Evolutionary conservation across 2,797 vertebrate species (phyloP).

Genomic region (Cossypha heuglini): DNA sequence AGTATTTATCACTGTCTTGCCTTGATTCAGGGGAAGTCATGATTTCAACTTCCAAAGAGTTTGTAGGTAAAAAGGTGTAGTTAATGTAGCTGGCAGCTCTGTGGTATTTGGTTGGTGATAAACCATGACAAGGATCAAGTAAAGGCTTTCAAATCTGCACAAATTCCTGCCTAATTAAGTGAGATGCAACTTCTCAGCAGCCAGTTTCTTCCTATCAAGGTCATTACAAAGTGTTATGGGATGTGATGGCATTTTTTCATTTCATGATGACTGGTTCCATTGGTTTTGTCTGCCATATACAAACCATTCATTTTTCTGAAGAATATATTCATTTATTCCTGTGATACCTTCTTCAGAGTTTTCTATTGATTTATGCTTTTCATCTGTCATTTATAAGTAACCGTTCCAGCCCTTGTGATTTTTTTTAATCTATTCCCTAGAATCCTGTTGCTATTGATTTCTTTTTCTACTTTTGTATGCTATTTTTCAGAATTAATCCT

Average conservation of each 20-base stretch:
- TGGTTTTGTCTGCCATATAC: neutral
- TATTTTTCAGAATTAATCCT: constrained; percentile 36
- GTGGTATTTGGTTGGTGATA: neutral
- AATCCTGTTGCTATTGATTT: constrained; percentile 30
- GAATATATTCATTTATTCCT: constrained; percentile 32
- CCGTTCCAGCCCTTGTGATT: neutral
- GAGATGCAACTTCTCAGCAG: neutral
- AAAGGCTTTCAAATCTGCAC: neutral
- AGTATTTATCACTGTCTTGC: neutral
- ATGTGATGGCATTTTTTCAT: neutral
- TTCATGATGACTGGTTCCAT: neutral
- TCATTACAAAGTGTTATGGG: neutral
- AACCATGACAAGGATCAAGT: neutral
- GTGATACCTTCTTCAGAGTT: constrained; percentile 39
- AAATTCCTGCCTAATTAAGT: neutral
- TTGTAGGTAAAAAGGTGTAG: neutral
- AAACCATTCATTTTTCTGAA: constrained; percentile 38
- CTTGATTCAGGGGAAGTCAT: neutral
- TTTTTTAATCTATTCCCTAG: constrained; percentile 23
- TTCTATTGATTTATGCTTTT: constrained; percentile 58
- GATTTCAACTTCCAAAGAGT: neutral
- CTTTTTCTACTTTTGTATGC: neutral
- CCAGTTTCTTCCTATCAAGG: neutral
- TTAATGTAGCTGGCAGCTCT: neutral
- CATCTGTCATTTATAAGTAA: constrained; percentile 55